A percentile compares a stretch with the other conserved stretches of the same genome.
Conservation (phyloP, 2,113 vertebrate genomes). For the Camelus dromedarius region DNA sequence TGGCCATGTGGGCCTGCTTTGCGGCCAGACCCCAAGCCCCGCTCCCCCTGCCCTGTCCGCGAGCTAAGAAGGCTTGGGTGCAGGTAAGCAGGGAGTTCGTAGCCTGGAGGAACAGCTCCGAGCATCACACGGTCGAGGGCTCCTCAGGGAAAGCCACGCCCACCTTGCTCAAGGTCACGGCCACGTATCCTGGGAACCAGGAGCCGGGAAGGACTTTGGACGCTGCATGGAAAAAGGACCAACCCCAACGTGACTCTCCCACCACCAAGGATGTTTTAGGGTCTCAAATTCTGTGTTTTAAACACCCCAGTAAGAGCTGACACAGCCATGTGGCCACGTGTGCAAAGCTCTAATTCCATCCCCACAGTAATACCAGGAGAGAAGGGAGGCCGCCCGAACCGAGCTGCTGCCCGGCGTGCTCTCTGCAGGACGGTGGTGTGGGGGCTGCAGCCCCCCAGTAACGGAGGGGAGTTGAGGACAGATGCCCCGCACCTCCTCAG, state of each 20-base stretch:
- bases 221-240: too few species aligned
- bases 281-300: neutral
- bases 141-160: accelerated
- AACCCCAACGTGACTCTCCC: too few species aligned
- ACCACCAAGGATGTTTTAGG: neutral
- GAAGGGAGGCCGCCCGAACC: neutral
- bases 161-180: neutral
- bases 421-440: neutral
- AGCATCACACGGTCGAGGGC: neutral
- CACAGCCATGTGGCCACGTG: accelerated
- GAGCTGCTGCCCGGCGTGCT: neutral
- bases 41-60: neutral
- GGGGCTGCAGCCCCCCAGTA: neutral
- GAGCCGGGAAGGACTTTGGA: neutral
- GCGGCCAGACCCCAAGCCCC: neutral
- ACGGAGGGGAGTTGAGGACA: neutral
- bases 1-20: accelerated
- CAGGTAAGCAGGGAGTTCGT: accelerated
- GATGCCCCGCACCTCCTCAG: accelerated
- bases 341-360: neutral
- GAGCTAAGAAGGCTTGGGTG: neutral
- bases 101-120: neutral
- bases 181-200: neutral
- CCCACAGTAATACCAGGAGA: neutral
- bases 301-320: neutral